Percentiles rank a stretch among this genome's conserved stretches.
phyloP scores from a whole-genome alignment of 2,797 vertebrate species.

The Thunnus albacares region DNA sequence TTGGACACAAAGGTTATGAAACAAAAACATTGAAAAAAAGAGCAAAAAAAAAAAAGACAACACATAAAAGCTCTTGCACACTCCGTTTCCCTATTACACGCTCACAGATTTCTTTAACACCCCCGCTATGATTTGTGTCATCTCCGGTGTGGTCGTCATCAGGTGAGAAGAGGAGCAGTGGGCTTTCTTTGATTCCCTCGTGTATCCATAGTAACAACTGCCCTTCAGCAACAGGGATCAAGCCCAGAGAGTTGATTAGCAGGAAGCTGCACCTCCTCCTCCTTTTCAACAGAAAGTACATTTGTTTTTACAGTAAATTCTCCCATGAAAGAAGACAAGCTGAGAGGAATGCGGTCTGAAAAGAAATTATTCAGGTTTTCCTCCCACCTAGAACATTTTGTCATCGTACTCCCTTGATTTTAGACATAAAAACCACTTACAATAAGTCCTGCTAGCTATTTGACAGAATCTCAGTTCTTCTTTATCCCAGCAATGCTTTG shows the following conservation, averaged over 20 bases:
- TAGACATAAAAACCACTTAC: not conserved
- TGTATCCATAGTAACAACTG: conserved; percentile 75
- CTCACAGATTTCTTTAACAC: conserved; percentile 56
- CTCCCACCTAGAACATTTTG: not conserved
- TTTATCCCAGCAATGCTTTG: not conserved
- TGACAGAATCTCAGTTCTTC: not conserved
- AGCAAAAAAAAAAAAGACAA: not conserved
- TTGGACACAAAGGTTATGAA: not conserved
- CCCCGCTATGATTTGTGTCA: conserved; percentile 60
- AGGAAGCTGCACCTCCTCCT: conserved; percentile 41
- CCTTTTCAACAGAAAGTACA: conserved; percentile 34
- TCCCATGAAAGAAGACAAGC: conserved; percentile 3
- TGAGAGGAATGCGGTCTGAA: not conserved
- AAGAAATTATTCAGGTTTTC: not conserved
- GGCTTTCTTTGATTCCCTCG: conserved; percentile 69
- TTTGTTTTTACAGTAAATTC: not conserved
- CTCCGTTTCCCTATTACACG: conserved; percentile 18
- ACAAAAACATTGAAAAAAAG: not conserved
- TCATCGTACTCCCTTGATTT: not conserved
- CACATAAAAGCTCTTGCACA: not conserved
- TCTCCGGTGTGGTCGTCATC: conserved; percentile 66
- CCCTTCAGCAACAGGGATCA: conserved; percentile 68
- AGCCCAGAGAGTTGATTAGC: conserved; percentile 62
- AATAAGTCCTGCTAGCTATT: not conserved
- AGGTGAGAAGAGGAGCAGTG: conserved; percentile 75